Base-by-base conservation (phyloP, 2,113 vertebrate genomes). In the Scomber japonicus region DNA sequence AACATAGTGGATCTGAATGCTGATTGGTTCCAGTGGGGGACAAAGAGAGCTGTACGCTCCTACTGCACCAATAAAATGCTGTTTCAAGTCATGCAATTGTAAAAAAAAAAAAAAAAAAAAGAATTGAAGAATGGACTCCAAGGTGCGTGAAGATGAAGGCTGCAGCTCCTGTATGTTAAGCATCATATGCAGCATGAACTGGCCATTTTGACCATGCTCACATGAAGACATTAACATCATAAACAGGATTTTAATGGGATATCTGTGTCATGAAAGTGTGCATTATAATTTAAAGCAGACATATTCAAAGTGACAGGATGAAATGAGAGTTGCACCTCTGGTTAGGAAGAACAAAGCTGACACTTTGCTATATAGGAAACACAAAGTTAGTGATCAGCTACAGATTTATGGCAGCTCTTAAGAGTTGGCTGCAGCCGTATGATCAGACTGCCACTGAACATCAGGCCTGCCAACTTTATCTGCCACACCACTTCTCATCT, bases 301-400 rank as follows among this genome's bases (percentile, higher is more conserved):
- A 40, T 40, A 40, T 40, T 40, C 35, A 40, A 40, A 40, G 35
- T 40, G 93, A 74, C 92, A 93, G 92, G 54, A 24, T 57, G 54
- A 95, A 93, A 89, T 91, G 86, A 90, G 91, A 59, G 91, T 91
- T 73, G 71, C 49, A 87, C 50, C 62, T 48, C 48, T 51, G 19
- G 19, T 51, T 53, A 56, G 35, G 59, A 84, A 80, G 71, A 84
- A 67, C 71, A 71, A 49, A 82, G 68, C 78, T 62, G 80, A 82
- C 66, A 74, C 53, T 67, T 79, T 53, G 64, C 55, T 63, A 63
- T 63, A 50, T 2, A 66, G 27, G 61, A 78, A 48, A 80, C 64
- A 84, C 46, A 80, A 73, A 82, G 68, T 61, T 11, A 71, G 53
- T 40, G 69, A 81, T 81, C 66, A 80, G 81, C 83, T 82, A 89